These are phyloP conservation scores for Sisor rabdophorus DNA, from an alignment of 2,113 vertebrate genomes.

Conservation along the genomic window DNA sequence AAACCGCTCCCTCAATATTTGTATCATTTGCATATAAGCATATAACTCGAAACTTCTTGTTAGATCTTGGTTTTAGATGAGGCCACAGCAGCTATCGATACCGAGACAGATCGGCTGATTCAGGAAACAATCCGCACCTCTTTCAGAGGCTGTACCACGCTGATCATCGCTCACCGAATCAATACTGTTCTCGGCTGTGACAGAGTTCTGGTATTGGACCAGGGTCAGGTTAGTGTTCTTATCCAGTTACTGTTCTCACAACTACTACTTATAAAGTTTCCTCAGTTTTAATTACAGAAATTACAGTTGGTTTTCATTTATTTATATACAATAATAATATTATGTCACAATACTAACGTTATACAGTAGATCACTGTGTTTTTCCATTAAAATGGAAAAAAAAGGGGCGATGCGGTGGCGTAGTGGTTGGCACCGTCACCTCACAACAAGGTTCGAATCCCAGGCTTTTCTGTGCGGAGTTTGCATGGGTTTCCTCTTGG, in stretches of 20 bases:
- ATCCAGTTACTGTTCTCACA: background rate
- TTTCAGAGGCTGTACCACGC: slow-evolving; percentile 86
- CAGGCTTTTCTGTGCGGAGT: no score
- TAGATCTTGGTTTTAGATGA: slow-evolving; percentile 93
- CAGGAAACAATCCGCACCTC: slow-evolving; percentile 89
- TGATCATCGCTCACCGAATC: slow-evolving; percentile 93
- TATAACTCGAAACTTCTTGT: slow-evolving; percentile 13
- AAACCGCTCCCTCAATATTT: background rate
- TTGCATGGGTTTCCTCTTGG: no score
- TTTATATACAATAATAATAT: no score
- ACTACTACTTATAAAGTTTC: background rate
- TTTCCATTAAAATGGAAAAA: no score
- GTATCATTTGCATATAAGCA: background rate
- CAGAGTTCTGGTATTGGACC: slow-evolving; percentile 92
- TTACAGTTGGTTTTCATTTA: no score
- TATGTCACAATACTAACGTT: no score
- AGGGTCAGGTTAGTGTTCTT: slow-evolving; percentile 80
- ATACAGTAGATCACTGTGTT: no score
- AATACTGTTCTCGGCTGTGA: slow-evolving; percentile 90
- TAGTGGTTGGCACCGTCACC: no score
- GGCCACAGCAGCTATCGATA: slow-evolving; percentile 93
- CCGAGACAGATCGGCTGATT: slow-evolving; percentile 86
- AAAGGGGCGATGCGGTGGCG: no score
- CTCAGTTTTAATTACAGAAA: background rate
- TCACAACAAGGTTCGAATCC: no score